These are phyloP conservation scores for Ciona savignyi DNA, from an alignment of 23 tunicate genomes.

Conservation along the genomic window DNA sequence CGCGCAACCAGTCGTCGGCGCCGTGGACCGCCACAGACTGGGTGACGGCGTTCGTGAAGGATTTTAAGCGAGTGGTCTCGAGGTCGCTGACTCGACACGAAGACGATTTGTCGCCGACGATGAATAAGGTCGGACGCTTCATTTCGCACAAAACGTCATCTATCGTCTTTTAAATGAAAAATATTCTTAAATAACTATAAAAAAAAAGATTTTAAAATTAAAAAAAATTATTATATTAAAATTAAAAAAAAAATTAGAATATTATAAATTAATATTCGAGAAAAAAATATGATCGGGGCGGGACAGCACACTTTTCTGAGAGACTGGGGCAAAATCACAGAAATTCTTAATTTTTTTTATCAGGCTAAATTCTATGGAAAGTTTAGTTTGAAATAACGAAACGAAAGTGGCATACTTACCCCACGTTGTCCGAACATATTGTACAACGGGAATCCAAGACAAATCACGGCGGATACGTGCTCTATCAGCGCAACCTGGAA, in stretches of 20 bases:
- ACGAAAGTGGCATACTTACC: conserved; percentile 48
- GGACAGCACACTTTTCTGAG: not conserved
- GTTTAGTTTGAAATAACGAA: no score
- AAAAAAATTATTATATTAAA: no score
- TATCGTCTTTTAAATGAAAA: conserved; percentile 19
- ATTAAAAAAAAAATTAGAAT: no score
- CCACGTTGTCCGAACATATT: conserved; percentile 73
- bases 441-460: conserved; percentile 72
- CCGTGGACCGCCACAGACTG: conserved; percentile 43
- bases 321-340: no score
- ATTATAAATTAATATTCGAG: not conserved
- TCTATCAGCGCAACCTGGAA: conserved; percentile 67
- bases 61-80: conserved; percentile 47
- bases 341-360: no score
- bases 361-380: no score
- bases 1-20: conserved; percentile 81
- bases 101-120: conserved; percentile 55
- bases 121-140: conserved; percentile 62
- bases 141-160: conserved; percentile 80
- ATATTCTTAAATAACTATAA: no score
- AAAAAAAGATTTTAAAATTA: no score
- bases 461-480: conserved; percentile 68
- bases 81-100: conserved; percentile 50
- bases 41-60: conserved; percentile 45
- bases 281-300: not conserved